Conservation (phyloP, 2,888 invertebrate species). For the Melolontha melolontha region DNA sequence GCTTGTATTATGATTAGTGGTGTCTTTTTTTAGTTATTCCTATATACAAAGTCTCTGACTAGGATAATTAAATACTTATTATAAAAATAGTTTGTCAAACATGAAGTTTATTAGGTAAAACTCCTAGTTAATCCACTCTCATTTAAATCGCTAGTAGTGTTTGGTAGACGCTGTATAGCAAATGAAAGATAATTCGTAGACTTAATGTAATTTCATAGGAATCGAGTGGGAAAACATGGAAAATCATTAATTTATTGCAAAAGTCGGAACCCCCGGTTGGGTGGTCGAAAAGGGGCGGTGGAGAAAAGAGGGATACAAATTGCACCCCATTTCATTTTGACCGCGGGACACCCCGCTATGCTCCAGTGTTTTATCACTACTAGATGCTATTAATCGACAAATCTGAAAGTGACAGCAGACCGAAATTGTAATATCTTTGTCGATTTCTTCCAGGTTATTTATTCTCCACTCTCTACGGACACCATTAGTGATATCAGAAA, state of each 20-base stretch:
- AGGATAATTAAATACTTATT: no score
- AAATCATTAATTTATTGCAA: constrained; percentile 25
- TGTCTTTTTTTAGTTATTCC: no score
- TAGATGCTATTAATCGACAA: constrained; percentile 51
- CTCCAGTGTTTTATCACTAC: constrained; percentile 49
- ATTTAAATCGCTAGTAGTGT: no score
- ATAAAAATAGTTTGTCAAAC: no score
- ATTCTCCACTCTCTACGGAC: constrained; percentile 46
- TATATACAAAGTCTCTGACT: no score
- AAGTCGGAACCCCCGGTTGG: background rate
- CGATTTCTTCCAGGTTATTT: constrained; percentile 48
- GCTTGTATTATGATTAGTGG: no score
- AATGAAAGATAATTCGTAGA: background rate
- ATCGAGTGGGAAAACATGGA: background rate
- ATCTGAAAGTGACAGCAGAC: constrained; percentile 50
- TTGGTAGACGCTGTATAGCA: background rate
- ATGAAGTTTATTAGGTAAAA: no score
- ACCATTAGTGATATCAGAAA: constrained; percentile 47
- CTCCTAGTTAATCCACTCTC: no score
- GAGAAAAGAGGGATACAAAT: constrained; percentile 38
- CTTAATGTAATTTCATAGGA: no score
- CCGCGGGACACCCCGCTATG: constrained; percentile 46
- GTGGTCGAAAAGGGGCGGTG: no score
- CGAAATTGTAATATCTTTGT: constrained; percentile 50
- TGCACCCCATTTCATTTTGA: constrained; percentile 45